Percentiles rank a stretch among this genome's conserved stretches.
These are phyloP conservation scores for Callipepla squamata DNA, from an alignment of 2,113 vertebrate species.

Conservation along the genomic window DNA sequence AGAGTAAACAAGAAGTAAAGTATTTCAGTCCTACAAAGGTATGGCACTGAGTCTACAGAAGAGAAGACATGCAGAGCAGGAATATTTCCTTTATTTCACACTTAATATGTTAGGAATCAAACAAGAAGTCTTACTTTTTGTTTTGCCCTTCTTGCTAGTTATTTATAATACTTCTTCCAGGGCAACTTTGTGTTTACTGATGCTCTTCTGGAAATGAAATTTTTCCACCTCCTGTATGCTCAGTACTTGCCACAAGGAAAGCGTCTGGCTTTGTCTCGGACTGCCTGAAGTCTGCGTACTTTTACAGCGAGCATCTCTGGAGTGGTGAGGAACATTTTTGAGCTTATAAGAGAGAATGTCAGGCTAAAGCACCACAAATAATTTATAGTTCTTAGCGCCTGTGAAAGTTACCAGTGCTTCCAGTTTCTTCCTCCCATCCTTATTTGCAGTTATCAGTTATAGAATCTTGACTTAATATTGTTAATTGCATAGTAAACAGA, in stretches of 20 bases:
- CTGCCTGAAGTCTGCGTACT: background rate
- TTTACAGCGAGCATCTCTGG: slow-evolving; percentile 1
- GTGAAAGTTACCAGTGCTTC: slow-evolving; percentile 55
- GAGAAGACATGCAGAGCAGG: background rate
- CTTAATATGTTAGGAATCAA: background rate
- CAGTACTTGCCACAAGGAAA: background rate
- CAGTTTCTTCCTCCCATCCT: slow-evolving; percentile 24
- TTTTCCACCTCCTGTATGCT: background rate
- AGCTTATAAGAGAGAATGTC: slow-evolving; percentile 21
- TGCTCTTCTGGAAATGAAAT: slow-evolving; percentile 12
- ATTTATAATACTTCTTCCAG: background rate
- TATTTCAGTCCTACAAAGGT: slow-evolving; percentile 14
- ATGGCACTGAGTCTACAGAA: background rate
- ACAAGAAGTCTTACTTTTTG: background rate
- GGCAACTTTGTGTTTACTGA: background rate
- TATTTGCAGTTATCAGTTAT: slow-evolving; percentile 24
- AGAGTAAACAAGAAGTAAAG: slow-evolving; percentile 29
- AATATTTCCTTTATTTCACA: background rate
- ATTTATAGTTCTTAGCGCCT: slow-evolving; percentile 24
- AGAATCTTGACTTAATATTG: slow-evolving; percentile 53
- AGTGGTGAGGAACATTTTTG: slow-evolving; percentile 13
- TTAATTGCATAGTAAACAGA: slow-evolving; percentile 64
- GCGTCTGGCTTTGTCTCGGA: slow-evolving; percentile 30
- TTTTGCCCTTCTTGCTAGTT: background rate
- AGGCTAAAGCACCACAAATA: slow-evolving; percentile 36